Evolutionary conservation across 2,113 vertebrate species (phyloP).

Genomic region (Oxyura jamaicensis): DNA sequence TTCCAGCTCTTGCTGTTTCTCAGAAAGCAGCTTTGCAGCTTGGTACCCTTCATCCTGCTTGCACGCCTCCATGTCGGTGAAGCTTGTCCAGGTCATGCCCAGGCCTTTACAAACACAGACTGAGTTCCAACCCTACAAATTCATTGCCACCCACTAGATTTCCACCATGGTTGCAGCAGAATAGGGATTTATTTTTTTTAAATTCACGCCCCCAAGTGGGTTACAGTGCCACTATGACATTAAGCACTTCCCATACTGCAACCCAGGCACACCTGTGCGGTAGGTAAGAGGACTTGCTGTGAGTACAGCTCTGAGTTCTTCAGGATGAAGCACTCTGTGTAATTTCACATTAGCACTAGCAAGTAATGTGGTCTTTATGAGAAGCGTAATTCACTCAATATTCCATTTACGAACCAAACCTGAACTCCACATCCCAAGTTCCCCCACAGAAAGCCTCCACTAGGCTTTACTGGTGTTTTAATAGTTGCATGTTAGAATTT

Average conservation of each 20-base stretch:
- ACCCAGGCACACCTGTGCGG: background rate
- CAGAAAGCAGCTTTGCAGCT: background rate
- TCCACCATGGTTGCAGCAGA: background rate
- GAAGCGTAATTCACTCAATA: background rate
- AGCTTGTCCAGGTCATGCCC: background rate
- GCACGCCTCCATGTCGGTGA: background rate
- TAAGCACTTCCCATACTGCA: background rate
- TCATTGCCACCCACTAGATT: background rate
- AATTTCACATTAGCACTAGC: background rate
- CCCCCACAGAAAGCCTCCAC: background rate
- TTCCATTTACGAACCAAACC: background rate
- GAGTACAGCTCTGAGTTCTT: background rate
- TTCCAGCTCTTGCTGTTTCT: background rate
- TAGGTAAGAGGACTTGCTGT: background rate
- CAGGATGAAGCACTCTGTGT: background rate
- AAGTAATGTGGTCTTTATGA: background rate
- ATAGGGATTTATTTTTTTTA: background rate
- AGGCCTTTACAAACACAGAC: background rate
- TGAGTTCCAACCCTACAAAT: background rate
- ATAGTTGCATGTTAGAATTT: background rate
- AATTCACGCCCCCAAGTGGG: background rate
- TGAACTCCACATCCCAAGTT: background rate
- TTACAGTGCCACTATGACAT: background rate
- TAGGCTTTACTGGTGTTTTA: background rate
- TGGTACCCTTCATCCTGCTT: background rate